Conservation (phyloP, 2,797 vertebrate species). For the Halcyon smyrnensis region DNA sequence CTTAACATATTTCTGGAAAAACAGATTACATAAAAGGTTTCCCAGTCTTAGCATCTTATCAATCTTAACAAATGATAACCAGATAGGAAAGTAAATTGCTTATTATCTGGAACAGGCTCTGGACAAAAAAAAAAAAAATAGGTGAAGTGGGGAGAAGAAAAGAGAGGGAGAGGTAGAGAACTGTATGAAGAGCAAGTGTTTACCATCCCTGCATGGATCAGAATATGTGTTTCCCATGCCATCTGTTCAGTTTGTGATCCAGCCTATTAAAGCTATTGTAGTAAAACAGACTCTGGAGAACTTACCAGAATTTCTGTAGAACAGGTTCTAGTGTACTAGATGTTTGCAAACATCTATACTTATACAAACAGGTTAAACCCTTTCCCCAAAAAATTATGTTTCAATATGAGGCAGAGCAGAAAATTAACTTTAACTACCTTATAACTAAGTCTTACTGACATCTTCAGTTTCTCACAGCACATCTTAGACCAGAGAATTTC, state of each 20-base stretch:
- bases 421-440: neutral
- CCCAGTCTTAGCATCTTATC: neutral
- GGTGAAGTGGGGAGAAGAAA: neutral
- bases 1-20: neutral
- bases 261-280: neutral
- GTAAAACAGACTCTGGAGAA: neutral
- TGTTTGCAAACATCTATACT: neutral
- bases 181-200: neutral
- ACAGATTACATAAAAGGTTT: neutral
- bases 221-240: neutral
- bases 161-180: neutral
- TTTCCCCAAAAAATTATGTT: neutral
- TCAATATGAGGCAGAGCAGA: neutral
- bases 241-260: neutral
- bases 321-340: neutral
- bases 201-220: neutral
- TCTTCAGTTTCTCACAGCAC: neutral
- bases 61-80: neutral
- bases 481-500: neutral
- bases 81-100: neutral
- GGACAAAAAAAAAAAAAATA: neutral
- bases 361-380: neutral
- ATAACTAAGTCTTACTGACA: neutral
- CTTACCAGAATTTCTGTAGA: neutral
- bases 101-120: neutral